A percentile compares a stretch with the other conserved stretches of the same genome.
Conservation (phyloP, 1,140 invertebrate species). For the Pogonomyrmex barbatus region DNA sequence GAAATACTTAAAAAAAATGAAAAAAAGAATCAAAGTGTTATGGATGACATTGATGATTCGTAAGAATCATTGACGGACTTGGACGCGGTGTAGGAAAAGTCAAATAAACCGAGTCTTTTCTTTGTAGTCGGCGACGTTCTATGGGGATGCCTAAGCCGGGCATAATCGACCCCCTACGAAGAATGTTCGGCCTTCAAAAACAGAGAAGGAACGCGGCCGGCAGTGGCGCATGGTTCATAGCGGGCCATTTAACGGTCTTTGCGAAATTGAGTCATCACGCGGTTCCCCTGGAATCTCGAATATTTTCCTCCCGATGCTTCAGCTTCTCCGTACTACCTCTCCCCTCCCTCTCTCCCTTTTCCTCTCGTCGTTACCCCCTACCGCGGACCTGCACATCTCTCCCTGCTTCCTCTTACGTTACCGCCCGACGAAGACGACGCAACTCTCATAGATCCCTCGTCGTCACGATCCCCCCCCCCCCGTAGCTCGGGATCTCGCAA, state of each 20-base stretch:
- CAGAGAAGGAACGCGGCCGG: constrained; percentile 79
- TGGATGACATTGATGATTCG: background rate
- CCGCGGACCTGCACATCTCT: constrained; percentile 48
- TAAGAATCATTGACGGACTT: background rate
- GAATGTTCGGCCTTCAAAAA: constrained; percentile 85
- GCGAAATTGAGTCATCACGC: constrained; percentile 86
- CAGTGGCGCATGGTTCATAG: constrained; percentile 79
- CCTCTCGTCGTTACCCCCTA: constrained; percentile 64
- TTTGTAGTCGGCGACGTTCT: constrained; percentile 62
- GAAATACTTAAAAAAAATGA: background rate
- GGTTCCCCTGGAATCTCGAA: constrained; percentile 86
- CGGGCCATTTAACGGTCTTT: constrained; percentile 85
- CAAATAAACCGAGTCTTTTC: constrained; percentile 60
- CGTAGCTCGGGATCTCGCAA: constrained; percentile 5
- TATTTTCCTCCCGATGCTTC: constrained; percentile 84
- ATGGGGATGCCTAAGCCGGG: constrained; percentile 55
- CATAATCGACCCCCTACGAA: constrained; percentile 76
- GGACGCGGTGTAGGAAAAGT: constrained; percentile 11
- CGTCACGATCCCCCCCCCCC: background rate
- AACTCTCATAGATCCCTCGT: constrained; percentile 55
- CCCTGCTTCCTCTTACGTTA: constrained; percentile 11
- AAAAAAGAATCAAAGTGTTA: background rate
- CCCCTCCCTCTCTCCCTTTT: constrained; percentile 56
- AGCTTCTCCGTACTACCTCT: constrained; percentile 69
- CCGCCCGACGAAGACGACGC: constrained; percentile 18